A percentile compares a stretch with the other conserved stretches of the same genome.
phyloP scores from a whole-genome alignment of 2,113 vertebrate species.

The Oceanodroma tethys region DNA sequence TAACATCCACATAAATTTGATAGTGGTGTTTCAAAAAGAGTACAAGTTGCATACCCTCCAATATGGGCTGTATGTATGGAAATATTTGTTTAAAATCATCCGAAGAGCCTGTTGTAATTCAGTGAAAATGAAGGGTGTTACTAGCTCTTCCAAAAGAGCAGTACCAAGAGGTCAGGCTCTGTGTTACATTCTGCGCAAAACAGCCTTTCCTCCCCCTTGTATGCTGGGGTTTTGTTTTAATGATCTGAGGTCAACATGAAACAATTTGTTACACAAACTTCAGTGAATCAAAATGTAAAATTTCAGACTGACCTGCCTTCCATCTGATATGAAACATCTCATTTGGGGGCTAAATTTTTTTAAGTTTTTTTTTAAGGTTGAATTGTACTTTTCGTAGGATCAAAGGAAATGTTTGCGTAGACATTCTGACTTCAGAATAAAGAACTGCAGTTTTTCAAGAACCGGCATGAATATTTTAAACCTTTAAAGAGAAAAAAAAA shows the following conservation, averaged over 20 bases:
- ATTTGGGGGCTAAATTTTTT: background rate
- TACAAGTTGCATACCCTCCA: background rate
- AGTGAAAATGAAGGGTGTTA: background rate
- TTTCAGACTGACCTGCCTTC: background rate
- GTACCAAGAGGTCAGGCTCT: background rate
- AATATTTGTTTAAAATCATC: background rate
- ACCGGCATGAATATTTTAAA: background rate
- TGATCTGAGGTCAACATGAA: background rate
- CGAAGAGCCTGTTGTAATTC: background rate
- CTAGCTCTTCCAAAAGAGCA: background rate
- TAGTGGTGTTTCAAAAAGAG: background rate
- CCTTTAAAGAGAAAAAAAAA: background rate
- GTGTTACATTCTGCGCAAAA: background rate
- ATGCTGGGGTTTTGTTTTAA: background rate
- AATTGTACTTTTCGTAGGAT: background rate
- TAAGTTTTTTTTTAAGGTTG: background rate
- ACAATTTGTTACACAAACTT: background rate
- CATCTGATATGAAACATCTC: background rate
- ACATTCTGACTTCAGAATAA: background rate
- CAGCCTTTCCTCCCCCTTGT: background rate
- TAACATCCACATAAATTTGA: background rate
- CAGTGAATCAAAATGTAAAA: background rate
- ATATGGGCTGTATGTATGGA: accelerated
- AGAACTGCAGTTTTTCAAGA: background rate
- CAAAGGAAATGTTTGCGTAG: background rate